These are phyloP conservation scores for Epistrophe grossulariae DNA, from an alignment of 2,888 invertebrate genomes.

Conservation along the genomic window DNA sequence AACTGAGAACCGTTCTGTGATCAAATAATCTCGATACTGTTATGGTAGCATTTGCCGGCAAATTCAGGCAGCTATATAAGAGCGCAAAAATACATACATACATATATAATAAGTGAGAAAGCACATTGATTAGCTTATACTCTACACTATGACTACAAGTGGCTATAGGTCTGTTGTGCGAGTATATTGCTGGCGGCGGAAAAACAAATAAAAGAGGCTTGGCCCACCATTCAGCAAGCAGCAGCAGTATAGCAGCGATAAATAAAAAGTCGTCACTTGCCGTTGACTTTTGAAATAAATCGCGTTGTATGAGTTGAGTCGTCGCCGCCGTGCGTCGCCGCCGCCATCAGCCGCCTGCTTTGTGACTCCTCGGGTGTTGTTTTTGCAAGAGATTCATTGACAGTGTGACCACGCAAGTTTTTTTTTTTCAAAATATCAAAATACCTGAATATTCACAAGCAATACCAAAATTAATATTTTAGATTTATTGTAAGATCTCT, in stretches of 20 bases:
- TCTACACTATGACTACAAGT: neutral
- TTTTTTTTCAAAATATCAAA: too few relatives aligned
- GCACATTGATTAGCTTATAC: conserved; percentile 47
- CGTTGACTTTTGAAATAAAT: conserved; percentile 64
- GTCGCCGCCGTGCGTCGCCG: neutral
- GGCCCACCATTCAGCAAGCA: conserved; percentile 41
- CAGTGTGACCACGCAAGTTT: neutral
- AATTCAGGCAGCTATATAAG: conserved; percentile 38
- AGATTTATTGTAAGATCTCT: too few relatives aligned
- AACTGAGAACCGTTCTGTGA: conserved; percentile 54
- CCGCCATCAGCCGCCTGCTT: neutral
- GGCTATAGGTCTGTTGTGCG: conserved; percentile 5
- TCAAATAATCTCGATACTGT: conserved; percentile 63
- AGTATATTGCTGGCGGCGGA: conserved; percentile 44
- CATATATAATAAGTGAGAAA: conserved; percentile 23
- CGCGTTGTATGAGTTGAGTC: conserved; percentile 25
- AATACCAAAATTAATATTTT: too few relatives aligned
- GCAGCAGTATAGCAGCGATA: conserved; percentile 17
- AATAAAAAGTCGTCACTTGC: conserved; percentile 50
- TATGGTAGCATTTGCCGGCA: conserved; percentile 41
- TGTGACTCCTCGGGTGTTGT: neutral
- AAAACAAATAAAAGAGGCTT: conserved; percentile 66
- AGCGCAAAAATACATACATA: conserved; percentile 5
- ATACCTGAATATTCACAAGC: too few relatives aligned
- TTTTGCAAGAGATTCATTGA: neutral